Percentiles rank a stretch among this genome's conserved stretches.
Evolutionary conservation across 2,113 vertebrate species (phyloP).

Genomic region (Enhydra lutris): DNA sequence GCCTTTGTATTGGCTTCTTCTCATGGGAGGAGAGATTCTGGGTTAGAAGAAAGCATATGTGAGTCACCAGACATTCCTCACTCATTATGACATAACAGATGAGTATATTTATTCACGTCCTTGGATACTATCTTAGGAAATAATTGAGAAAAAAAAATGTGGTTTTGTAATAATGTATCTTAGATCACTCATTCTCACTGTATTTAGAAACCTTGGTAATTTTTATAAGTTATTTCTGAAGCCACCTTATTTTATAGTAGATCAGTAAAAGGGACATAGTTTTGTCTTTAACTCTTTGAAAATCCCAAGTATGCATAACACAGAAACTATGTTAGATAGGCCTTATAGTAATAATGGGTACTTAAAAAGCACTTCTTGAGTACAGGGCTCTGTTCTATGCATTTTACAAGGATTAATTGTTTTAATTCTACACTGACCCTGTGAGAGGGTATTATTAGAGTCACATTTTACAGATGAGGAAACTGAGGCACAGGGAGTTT

Average conservation of each 20-base stretch:
- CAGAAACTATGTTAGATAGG: not conserved
- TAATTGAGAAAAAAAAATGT: not conserved
- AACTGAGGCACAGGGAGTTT: not conserved
- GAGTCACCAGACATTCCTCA: not conserved
- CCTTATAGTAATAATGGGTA: not conserved
- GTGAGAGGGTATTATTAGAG: not conserved
- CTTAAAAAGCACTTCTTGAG: not conserved
- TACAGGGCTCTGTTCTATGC: not conserved
- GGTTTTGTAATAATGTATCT: not conserved
- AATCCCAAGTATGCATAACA: not conserved
- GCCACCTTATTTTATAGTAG: not conserved
- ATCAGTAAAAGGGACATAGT: not conserved
- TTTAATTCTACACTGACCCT: not conserved
- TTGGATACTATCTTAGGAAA: not conserved
- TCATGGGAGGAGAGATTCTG: not conserved
- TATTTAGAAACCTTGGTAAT: not conserved
- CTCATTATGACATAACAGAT: not conserved
- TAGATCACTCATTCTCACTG: not conserved
- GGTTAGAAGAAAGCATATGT: not conserved
- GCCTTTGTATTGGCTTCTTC: not conserved
- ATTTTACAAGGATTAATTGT: not conserved
- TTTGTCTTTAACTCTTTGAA: not conserved
- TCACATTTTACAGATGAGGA: not conserved
- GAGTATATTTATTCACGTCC: not conserved
- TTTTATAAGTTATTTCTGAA: not conserved